Evolutionary conservation across 2,113 vertebrate species (phyloP), one percentile per base, ranked within the genome.

Genomic region (Atlantisia rogersi): DNA sequence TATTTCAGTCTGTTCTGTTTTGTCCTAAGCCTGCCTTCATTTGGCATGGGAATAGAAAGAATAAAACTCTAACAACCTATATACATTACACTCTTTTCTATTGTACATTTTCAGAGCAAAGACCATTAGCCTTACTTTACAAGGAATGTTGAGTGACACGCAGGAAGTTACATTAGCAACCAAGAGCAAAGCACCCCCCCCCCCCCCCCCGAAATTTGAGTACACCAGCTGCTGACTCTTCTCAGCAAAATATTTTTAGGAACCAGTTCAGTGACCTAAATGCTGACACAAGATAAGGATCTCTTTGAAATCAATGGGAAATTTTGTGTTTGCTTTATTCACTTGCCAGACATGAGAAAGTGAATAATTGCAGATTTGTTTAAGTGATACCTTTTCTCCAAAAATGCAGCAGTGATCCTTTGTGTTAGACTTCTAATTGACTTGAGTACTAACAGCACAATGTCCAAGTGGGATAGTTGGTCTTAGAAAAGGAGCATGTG

Each of bases 321-420:
- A 16, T 62, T 40, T 89, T 90, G n/a, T 46, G 4, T 82, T 91
- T 88, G 37, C 32, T 85, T 86, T 50, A 68, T 86, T 91, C 9
- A 15, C 58, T 62, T 67, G 16, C 59, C 63, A 59, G 29, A 39
- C 7, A 2, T 65, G 63, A 44, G 63, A 52, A 86, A 35, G 25
- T n/a, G 15, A 55, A n/a, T 85, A 82, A 50, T 31, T 80, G 37
- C 28, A 76, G 58, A 20, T 79, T 89, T 86, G 29, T 75, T 79
- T 64, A 26, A 37, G n/a, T 58, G 73, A 2, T 82, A 32, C 74
- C 42, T 81, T 82, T 11, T 37, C 53, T 82, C 39, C 32, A 77
- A 59, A 64, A 68, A 80, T 15, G 0, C 46, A 60, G 37, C 32
- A 56, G 11, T 48, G 40, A n/a, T 83, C 40, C 19, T 42, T 22